Evolutionary conservation across 2,113 vertebrate species (phyloP).

Genomic region (Notothenia coriiceps): DNA sequence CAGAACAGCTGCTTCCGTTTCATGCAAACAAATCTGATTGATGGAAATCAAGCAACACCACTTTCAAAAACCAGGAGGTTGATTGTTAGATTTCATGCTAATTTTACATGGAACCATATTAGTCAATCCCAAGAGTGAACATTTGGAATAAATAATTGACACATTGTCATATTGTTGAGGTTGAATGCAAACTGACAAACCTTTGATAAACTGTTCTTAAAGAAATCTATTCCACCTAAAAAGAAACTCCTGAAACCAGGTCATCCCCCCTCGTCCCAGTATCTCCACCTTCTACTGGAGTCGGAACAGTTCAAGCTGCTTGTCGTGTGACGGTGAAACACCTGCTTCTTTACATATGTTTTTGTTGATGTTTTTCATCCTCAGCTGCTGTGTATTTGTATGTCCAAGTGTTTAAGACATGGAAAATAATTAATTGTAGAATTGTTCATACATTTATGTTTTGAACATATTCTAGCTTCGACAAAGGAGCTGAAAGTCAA

Average conservation of each 20-base stretch:
- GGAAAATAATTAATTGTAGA: slow-evolving; percentile 19
- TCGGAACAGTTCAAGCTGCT: background rate
- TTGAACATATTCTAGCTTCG: slow-evolving; percentile 74
- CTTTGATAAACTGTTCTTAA: background rate
- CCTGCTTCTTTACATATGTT: background rate
- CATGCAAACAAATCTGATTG: too few relatives aligned
- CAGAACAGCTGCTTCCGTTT: too few relatives aligned
- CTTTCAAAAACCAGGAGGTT: too few relatives aligned
- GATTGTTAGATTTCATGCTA: too few relatives aligned
- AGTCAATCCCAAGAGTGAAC: too few relatives aligned
- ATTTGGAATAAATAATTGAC: background rate
- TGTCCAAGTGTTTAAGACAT: background rate
- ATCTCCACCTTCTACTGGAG: background rate
- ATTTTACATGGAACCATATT: too few relatives aligned
- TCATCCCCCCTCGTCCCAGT: background rate
- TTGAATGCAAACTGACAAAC: background rate
- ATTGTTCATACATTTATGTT: slow-evolving; percentile 31
- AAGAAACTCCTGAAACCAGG: background rate
- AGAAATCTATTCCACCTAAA: background rate
- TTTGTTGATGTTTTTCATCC: background rate
- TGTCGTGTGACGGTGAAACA: background rate
- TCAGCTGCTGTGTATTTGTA: background rate
- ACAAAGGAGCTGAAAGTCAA: slow-evolving; percentile 65
- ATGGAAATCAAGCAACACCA: too few relatives aligned
- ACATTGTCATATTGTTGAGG: background rate